These are phyloP conservation scores for Etia nguti DNA, from an alignment of 2,113 vertebrate genomes.

Conservation along the genomic window DNA sequence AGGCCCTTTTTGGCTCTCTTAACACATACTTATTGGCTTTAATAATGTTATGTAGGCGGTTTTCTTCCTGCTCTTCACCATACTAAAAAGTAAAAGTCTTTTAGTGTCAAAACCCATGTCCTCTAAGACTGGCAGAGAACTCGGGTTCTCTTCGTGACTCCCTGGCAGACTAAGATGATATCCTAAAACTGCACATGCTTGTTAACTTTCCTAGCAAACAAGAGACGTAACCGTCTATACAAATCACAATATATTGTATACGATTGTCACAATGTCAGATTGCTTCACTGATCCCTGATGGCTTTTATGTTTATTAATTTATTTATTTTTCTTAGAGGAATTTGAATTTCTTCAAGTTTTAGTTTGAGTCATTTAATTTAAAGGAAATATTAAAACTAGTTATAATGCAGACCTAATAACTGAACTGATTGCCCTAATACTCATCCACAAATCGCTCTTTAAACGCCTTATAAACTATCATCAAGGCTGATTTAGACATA, in stretches of 20 bases:
- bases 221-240: background rate
- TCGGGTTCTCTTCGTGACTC: fast-evolving
- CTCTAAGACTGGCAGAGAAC: background rate
- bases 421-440: background rate
- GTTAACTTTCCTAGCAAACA: background rate
- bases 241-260: background rate
- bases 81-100: background rate
- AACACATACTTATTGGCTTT: background rate
- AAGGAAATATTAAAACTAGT: background rate
- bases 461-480: background rate
- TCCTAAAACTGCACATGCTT: background rate
- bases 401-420: background rate
- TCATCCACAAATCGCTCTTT: background rate
- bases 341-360: background rate
- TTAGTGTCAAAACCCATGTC: background rate
- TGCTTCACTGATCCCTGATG: no score
- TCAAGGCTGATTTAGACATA: background rate
- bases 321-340: background rate
- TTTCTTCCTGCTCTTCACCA: background rate
- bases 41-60: background rate
- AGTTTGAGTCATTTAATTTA: background rate
- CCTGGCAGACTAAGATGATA: background rate
- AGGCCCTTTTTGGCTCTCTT: background rate
- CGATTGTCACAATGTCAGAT: background rate
- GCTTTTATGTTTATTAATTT: background rate